These are phyloP conservation scores for Strigamia crassipes DNA, from an alignment of 2,888 invertebrate species.

Conservation along the genomic window DNA sequence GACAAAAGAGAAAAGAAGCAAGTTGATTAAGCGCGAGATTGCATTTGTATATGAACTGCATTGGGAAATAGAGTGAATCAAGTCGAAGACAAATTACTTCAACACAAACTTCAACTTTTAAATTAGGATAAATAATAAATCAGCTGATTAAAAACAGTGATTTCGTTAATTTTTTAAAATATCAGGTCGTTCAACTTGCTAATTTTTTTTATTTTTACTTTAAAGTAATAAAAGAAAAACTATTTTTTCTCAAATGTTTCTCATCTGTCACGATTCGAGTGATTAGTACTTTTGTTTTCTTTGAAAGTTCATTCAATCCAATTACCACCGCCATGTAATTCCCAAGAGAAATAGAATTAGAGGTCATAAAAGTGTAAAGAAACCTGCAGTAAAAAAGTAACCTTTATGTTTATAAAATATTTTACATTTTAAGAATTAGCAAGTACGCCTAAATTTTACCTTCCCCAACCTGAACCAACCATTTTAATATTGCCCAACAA, in stretches of 20 bases:
- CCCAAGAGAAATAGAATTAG: constrained; percentile 17
- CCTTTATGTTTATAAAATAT: too few relatives aligned
- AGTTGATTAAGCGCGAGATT: neutral
- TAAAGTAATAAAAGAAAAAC: neutral
- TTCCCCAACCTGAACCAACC: too few relatives aligned
- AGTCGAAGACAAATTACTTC: neutral
- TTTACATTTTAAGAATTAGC: too few relatives aligned
- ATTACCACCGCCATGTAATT: neutral
- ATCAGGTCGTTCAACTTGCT: neutral
- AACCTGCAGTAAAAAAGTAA: neutral
- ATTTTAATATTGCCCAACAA: too few relatives aligned
- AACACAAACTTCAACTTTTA: neutral
- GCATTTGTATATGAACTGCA: neutral
- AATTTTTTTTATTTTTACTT: neutral
- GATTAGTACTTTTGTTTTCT: neutral
- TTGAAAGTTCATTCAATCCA: neutral
- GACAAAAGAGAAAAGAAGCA: neutral
- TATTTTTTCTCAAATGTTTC: neutral
- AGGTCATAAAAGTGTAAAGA: neutral
- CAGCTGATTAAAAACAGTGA: neutral
- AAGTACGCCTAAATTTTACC: too few relatives aligned
- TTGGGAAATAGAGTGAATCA: neutral
- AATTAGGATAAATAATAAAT: neutral
- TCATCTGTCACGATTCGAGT: neutral
- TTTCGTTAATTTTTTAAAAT: neutral